Conservation (phyloP, 1,140 invertebrate species). For the Lucilia cuprina region DNA sequence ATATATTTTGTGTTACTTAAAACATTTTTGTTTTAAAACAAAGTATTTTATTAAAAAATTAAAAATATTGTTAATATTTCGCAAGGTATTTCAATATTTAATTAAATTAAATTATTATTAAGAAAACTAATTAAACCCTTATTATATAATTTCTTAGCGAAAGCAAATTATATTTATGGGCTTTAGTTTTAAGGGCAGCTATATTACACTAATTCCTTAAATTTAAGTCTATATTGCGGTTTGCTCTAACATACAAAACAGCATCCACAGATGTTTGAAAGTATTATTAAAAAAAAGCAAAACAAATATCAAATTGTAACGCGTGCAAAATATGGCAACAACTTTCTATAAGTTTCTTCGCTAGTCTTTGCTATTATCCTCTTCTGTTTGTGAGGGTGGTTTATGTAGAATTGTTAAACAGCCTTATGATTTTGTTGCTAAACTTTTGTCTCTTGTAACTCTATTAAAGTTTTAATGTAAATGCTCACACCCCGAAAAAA, state of each 20-base stretch:
- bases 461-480: background rate
- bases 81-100: background rate
- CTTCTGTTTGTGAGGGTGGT: background rate
- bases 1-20: too few relatives aligned
- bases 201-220: background rate
- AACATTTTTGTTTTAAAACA: too few relatives aligned
- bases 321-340: background rate
- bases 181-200: background rate
- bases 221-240: background rate
- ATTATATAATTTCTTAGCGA: background rate
- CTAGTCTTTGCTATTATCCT: background rate
- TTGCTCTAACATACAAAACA: background rate
- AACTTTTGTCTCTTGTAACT: background rate
- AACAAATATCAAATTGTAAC: background rate
- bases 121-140: background rate
- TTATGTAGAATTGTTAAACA: background rate
- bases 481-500: background rate
- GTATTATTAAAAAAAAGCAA: background rate
- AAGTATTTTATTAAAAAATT: too few relatives aligned
- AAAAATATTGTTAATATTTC: too few relatives aligned
- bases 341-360: background rate
- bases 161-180: background rate
- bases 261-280: slow-evolving; percentile 6
- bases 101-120: background rate
- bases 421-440: background rate